These are phyloP conservation scores for Auanema freiburgensis DNA, from an alignment of 2,888 invertebrate species.

Conservation along the genomic window DNA sequence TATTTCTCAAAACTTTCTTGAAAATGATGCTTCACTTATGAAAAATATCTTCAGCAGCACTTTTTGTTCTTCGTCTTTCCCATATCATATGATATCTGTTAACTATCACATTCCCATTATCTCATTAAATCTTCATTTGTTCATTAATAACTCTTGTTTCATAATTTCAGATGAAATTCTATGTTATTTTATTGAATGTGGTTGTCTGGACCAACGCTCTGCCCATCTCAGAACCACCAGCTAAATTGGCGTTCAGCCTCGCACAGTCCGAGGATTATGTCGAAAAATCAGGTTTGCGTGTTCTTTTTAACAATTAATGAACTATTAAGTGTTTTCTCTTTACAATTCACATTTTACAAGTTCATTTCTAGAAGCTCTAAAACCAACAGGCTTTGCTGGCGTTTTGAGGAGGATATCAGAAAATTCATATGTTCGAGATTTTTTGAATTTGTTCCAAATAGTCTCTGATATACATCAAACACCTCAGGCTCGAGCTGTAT, in stretches of 20 bases:
- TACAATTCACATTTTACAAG: neutral
- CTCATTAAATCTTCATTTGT: constrained; percentile 22
- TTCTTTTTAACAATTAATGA: constrained; percentile 4
- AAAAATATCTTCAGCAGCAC: no score
- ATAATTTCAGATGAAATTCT: constrained; percentile 26
- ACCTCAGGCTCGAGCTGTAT: neutral
- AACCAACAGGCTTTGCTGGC: constrained; percentile 7
- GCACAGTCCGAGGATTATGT: constrained; percentile 16
- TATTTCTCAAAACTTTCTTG: no score
- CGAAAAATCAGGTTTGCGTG: constrained; percentile 10
- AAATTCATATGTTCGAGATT: constrained; percentile 15
- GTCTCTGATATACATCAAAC: neutral
- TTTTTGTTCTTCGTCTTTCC: no score
- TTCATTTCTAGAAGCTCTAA: constrained; percentile 2
- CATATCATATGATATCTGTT: neutral
- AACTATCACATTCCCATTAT: constrained; percentile 1
- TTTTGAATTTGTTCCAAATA: constrained; percentile 17
- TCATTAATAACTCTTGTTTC: constrained; percentile 24
- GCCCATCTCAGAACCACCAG: constrained; percentile 1
- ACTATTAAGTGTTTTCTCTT: neutral
- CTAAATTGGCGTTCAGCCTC: constrained; percentile 15
- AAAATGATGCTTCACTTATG: no score
- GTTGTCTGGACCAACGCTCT: neutral
- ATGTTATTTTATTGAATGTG: constrained; percentile 18
- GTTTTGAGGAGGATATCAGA: constrained; percentile 13